Conservation (phyloP, 1,140 invertebrate species). For the Drosophila hydei region DNA sequence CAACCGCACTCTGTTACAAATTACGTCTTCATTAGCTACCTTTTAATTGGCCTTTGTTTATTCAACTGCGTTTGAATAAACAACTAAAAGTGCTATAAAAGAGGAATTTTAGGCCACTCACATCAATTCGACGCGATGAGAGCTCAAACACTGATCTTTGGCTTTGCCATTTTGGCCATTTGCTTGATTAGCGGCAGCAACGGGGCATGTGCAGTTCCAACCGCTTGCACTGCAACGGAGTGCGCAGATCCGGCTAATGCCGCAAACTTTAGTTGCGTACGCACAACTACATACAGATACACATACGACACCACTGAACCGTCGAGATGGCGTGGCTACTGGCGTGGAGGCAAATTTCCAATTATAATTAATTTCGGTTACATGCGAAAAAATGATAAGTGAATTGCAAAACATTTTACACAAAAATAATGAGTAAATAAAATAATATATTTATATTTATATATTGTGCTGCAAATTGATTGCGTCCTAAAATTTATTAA, state of each 20-base stretch:
- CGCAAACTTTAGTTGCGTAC: not conserved
- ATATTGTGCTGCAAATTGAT: too few species aligned
- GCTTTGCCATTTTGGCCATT: not conserved
- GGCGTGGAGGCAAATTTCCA: not conserved
- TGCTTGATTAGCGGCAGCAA: not conserved
- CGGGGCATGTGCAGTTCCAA: not conserved
- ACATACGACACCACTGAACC: too few species aligned
- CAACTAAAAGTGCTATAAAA: not conserved
- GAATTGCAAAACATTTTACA: too few species aligned
- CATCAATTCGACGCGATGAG: not conserved
- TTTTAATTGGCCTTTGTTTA: too few species aligned
- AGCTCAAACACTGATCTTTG: not conserved
- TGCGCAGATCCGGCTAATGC: not conserved
- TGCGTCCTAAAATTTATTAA: too few species aligned
- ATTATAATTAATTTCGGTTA: constrained; percentile 7
- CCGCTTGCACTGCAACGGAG: not conserved
- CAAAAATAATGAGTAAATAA: too few species aligned
- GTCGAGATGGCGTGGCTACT: not conserved
- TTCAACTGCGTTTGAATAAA: not conserved
- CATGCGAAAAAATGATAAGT: not conserved
- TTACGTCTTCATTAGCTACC: too few species aligned
- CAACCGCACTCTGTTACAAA: too few species aligned
- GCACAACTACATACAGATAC: too few species aligned
- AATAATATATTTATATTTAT: too few species aligned
- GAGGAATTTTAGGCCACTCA: too few species aligned